Conservation (phyloP, 2,888 invertebrate genomes). For the Archips crataeganus region DNA sequence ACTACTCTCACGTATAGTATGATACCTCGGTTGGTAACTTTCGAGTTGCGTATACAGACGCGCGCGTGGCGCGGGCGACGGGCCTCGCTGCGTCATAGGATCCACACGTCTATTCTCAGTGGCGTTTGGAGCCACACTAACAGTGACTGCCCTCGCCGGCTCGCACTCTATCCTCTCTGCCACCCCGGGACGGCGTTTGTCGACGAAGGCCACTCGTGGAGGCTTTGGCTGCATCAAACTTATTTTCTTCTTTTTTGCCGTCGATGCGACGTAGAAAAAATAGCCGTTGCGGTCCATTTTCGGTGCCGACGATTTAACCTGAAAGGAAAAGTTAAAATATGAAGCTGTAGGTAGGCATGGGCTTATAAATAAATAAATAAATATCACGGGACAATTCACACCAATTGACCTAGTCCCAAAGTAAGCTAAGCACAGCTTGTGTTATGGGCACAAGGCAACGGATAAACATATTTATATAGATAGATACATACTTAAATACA, state of each 20-base stretch:
- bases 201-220: constrained; percentile 77
- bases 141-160: constrained; percentile 52
- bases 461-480: too few species aligned
- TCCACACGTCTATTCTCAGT: constrained; percentile 67
- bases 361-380: too few species aligned
- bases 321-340: constrained; percentile 45
- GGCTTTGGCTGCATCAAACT: constrained; percentile 81
- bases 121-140: constrained; percentile 71
- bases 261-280: constrained; percentile 80
- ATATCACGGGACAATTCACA: too few species aligned
- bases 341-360: background rate
- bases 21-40: constrained; percentile 82
- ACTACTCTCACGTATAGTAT: constrained; percentile 81
- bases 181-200: constrained; percentile 74
- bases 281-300: constrained; percentile 83
- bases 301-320: constrained; percentile 81
- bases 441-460: too few species aligned
- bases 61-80: constrained; percentile 77
- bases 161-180: constrained; percentile 64
- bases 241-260: constrained; percentile 84
- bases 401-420: too few species aligned
- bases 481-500: too few species aligned
- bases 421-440: too few species aligned
- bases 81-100: constrained; percentile 70
- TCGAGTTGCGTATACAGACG: constrained; percentile 80